These are phyloP conservation scores for Nebria brevicollis DNA, from an alignment of 2,888 invertebrate genomes.

Conservation along the genomic window DNA sequence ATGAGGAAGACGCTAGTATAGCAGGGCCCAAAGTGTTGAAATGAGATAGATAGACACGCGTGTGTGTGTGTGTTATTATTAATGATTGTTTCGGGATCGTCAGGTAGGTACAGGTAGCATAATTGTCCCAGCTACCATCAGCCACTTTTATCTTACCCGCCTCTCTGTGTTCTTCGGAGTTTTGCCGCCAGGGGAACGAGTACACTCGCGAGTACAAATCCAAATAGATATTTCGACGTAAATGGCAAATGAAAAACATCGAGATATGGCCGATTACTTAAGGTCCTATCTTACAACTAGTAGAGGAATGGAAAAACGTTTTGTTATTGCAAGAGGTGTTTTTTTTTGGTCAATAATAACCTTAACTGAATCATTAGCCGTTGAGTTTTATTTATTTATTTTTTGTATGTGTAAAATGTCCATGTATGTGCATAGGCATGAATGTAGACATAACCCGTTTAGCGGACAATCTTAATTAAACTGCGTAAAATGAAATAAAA, in stretches of 20 bases:
- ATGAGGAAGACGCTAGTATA: background rate
- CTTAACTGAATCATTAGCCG: too few relatives aligned
- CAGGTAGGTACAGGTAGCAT: slow-evolving; percentile 14
- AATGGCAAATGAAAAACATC: too few relatives aligned
- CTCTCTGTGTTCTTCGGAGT: background rate
- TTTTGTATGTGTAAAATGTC: too few relatives aligned
- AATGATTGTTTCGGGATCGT: background rate
- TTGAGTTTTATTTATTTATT: too few relatives aligned
- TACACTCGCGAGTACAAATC: background rate
- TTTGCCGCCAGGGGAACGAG: background rate
- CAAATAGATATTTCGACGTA: too few relatives aligned
- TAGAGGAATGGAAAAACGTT: too few relatives aligned
- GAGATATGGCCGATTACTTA: too few relatives aligned
- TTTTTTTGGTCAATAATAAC: too few relatives aligned
- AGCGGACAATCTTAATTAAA: background rate
- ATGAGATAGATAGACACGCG: background rate
- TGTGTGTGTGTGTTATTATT: slow-evolving; percentile 7
- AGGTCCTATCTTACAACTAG: too few relatives aligned
- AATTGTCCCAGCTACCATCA: slow-evolving; percentile 12
- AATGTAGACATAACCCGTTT: background rate
- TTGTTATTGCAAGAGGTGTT: too few relatives aligned
- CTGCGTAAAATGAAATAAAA: background rate
- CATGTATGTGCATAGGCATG: too few relatives aligned
- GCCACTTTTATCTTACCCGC: background rate
- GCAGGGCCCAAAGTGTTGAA: background rate